phyloP scores from a whole-genome alignment of 2,113 vertebrate genomes.

The Eulemur macaco region DNA sequence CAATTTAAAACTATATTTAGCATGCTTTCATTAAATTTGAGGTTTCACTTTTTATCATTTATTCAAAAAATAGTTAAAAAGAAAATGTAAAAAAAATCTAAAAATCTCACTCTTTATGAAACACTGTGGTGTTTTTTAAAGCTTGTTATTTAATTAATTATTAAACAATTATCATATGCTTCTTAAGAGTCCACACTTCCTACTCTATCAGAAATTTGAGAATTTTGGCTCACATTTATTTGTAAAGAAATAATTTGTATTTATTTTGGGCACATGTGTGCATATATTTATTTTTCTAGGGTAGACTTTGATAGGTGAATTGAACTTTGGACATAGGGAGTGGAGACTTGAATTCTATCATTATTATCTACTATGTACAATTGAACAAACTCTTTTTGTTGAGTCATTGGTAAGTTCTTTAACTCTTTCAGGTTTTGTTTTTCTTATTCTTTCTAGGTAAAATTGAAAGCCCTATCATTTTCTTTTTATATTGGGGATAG shows the following conservation, averaged over 20 bases:
- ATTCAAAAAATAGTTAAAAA: background rate
- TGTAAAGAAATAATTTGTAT: background rate
- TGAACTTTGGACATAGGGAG: background rate
- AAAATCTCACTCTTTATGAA: background rate
- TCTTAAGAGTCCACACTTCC: background rate
- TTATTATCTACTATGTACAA: background rate
- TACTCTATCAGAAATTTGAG: background rate
- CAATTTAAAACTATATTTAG: background rate
- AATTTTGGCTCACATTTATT: background rate
- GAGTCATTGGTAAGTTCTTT: background rate
- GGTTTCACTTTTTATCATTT: background rate
- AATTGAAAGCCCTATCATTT: background rate
- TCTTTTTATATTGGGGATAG: background rate
- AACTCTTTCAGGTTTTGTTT: background rate
- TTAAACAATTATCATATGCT: background rate
- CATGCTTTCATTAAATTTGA: conserved; percentile 6
- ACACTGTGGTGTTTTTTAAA: background rate
- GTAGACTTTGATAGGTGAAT: background rate
- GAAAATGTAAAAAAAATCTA: background rate
- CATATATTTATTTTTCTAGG: conserved; percentile 38
- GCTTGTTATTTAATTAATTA: conserved; percentile 16
- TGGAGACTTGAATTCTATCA: background rate
- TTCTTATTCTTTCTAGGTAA: background rate
- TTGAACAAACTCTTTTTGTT: background rate
- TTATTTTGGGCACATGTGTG: background rate